phyloP scores from a whole-genome alignment of 2,113 vertebrate species.

The Trichechus manatus region DNA sequence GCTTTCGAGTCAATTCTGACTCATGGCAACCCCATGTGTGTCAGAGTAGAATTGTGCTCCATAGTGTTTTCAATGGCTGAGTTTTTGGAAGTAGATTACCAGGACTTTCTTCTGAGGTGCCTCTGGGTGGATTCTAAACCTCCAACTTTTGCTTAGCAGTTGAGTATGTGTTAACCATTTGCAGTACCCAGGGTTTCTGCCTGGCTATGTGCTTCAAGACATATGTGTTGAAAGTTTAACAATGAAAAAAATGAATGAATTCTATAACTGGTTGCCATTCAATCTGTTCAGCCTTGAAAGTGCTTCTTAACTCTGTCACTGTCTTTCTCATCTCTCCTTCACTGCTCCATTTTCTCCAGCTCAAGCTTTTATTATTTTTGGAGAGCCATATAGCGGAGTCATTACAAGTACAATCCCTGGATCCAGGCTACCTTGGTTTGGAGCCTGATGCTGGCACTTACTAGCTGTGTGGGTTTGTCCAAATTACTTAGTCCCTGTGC shows the following conservation, averaged over 20 bases:
- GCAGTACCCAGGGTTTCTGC: background rate
- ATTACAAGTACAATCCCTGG: background rate
- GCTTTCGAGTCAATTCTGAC: background rate
- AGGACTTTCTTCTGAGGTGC: background rate
- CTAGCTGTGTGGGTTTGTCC: background rate
- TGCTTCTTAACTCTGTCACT: background rate
- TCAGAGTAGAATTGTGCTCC: background rate
- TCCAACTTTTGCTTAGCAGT: background rate
- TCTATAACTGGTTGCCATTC: background rate
- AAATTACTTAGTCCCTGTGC: background rate
- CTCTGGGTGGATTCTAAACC: background rate
- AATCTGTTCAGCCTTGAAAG: background rate
- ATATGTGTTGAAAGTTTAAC: background rate
- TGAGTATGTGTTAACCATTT: background rate
- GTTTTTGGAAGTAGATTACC: background rate
- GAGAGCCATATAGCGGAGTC: background rate
- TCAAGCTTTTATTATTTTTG: background rate
- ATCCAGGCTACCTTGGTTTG: background rate
- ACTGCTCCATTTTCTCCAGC: background rate
- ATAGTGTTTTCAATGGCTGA: background rate
- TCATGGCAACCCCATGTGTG: background rate
- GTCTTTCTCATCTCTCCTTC: background rate
- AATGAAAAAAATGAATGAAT: background rate
- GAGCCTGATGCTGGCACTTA: background rate
- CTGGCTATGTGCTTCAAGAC: background rate